Percentiles rank a stretch among this genome's conserved stretches.
Conservation (phyloP, 1,140 invertebrate genomes). For the Bombus confusus region DNA sequence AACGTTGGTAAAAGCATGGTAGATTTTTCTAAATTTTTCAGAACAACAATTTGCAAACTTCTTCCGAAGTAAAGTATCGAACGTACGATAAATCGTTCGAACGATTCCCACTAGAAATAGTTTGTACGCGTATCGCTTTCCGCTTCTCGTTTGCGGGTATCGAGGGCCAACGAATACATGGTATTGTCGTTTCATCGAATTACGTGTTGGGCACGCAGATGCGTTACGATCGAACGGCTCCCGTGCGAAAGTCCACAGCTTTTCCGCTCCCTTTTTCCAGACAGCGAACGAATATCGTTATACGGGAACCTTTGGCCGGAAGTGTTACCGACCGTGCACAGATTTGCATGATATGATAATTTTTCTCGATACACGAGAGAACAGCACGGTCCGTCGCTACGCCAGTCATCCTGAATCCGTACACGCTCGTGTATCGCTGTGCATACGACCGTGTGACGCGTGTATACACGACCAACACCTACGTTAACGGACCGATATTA, state of each 20-base stretch:
- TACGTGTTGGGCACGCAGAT: slow-evolving; percentile 29
- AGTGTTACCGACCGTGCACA: slow-evolving; percentile 45
- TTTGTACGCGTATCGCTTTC: slow-evolving; percentile 32
- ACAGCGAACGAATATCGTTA: slow-evolving; percentile 7
- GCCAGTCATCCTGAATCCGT: not conserved
- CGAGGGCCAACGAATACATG: slow-evolving; percentile 9
- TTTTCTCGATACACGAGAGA: slow-evolving; percentile 59
- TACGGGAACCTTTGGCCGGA: slow-evolving; percentile 39
- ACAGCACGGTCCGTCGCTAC: not conserved
- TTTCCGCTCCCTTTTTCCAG: slow-evolving; percentile 31
- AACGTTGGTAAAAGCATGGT: no score
- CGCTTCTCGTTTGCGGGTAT: slow-evolving; percentile 52
- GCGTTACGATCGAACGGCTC: slow-evolving; percentile 9
- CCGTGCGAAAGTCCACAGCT: slow-evolving; percentile 15
- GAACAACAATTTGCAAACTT: no score
- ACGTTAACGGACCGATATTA: not conserved
- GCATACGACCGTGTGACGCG: not conserved
- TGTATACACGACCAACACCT: not conserved
- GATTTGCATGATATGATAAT: slow-evolving; percentile 70
- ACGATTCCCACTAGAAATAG: slow-evolving; percentile 26
- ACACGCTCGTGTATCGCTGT: not conserved
- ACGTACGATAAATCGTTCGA: slow-evolving; percentile 6
- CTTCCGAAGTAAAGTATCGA: not conserved
- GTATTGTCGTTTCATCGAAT: slow-evolving; percentile 31
- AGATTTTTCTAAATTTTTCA: not conserved